phyloP scores from a whole-genome alignment of 2,113 vertebrate species.

The Calypte anna region DNA sequence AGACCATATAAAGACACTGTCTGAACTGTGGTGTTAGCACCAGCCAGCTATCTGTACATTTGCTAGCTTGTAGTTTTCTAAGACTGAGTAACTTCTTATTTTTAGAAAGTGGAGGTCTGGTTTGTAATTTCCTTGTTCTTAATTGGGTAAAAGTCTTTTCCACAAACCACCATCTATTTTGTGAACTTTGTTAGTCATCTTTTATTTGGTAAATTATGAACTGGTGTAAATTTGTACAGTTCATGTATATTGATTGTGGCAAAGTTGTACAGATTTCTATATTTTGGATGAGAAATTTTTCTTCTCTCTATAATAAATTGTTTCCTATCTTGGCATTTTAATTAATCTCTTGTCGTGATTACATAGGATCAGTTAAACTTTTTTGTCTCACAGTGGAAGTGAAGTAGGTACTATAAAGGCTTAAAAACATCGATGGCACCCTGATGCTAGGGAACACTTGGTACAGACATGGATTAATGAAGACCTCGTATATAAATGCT shows the following conservation, averaged over 20 bases:
- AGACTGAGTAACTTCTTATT: slow-evolving; percentile 88
- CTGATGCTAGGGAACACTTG: slow-evolving; percentile 52
- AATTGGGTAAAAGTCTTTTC: slow-evolving; percentile 88
- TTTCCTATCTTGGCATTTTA: slow-evolving; percentile 92
- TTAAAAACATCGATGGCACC: slow-evolving; percentile 55
- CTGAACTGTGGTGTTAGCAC: slow-evolving; percentile 85
- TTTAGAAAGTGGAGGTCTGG: slow-evolving; percentile 90
- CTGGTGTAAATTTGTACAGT: slow-evolving; percentile 99
- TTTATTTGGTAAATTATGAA: slow-evolving; percentile 99
- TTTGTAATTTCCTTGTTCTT: slow-evolving; percentile 90
- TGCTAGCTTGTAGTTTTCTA: slow-evolving; percentile 89
- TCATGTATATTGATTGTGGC: slow-evolving; percentile 99
- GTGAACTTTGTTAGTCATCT: slow-evolving; percentile 98
- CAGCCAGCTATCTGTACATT: slow-evolving; percentile 88
- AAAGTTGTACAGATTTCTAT: slow-evolving; percentile 99
- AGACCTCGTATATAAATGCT: slow-evolving; percentile 40
- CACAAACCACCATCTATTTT: slow-evolving; percentile 92
- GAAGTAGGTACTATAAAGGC: slow-evolving; percentile 55
- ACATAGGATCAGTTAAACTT: slow-evolving; percentile 70
- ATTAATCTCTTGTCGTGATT: slow-evolving; percentile 86
- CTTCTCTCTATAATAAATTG: slow-evolving; percentile 99
- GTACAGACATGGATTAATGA: slow-evolving; percentile 53
- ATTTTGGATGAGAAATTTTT: slow-evolving; percentile 99
- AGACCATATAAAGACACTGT: slow-evolving; percentile 84
- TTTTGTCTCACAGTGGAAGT: slow-evolving; percentile 65